Evolutionary conservation across 2,888 invertebrate species (phyloP), one percentile per base, ranked within the genome.

Genomic region (Mamestra brassicae): DNA sequence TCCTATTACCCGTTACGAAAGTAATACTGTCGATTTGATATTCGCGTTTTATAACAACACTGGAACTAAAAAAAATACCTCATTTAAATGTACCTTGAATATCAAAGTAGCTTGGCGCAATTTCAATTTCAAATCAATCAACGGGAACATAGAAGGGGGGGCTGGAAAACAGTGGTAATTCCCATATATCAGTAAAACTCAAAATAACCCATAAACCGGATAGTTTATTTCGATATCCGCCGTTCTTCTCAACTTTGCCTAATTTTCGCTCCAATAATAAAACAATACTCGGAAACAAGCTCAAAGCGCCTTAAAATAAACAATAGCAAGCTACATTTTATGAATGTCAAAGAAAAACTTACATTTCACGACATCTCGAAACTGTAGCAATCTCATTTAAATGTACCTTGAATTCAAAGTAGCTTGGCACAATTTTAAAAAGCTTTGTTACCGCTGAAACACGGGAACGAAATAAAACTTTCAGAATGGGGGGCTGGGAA

Each of bases 401-500:
- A 81, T 77, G 34, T 68, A 69, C 65, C 66, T 80, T 66, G 62
- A 62, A 66, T 80, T 72, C 58, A 67, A 60, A 81, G 66, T 52
- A 81, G 50, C 62, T 60, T 17, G 77, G 69, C 54, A 72, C 60
- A 72, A 78, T 81, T 81, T 81, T 78, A 80, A 80, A 81, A 81
- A 70, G 58, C 73, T 81, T 81, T 81, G 62, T 67, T 73, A 69
- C 42, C 34, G 36, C 66, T 67, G 62, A 47, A 73, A 73, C 38
- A 45, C n/a, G 61, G 81, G 38, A 63, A 55, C 26, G 15, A 81
- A 15, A 52, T 66, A 10, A 78, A 81, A 81, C 78, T 80, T 81
- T 67, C 58, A 65, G 63, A n/a, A 11, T 8, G 34, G 45, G 34
- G 45, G 26, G 11, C 45, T 68, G n/a, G 45, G 36, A 55, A 67